A percentile compares a stretch with the other conserved stretches of the same genome.
phyloP scores from a whole-genome alignment of 2,113 vertebrate genomes.

The Myocastor coypus region DNA sequence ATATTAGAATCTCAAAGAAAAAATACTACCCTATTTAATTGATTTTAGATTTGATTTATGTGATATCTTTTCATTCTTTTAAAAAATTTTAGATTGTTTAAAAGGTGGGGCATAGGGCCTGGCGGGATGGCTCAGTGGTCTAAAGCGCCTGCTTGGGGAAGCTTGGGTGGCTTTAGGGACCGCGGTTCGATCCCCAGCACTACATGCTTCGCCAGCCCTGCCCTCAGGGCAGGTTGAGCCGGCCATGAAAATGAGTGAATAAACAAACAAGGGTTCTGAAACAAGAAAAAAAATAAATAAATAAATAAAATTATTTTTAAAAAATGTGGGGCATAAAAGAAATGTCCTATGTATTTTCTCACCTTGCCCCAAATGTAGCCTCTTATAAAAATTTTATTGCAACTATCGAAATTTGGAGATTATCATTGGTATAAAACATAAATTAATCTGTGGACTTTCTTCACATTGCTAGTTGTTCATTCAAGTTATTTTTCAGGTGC shows the following conservation, averaged over 20 bases:
- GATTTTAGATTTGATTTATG: neutral
- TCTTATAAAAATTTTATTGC: neutral
- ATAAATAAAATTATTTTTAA: too few relatives aligned
- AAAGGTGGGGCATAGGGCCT: too few relatives aligned
- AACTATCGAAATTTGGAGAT: neutral
- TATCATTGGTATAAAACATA: neutral
- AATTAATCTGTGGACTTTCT: neutral
- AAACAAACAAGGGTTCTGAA: too few relatives aligned
- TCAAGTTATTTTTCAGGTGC: neutral
- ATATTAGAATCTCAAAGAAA: neutral
- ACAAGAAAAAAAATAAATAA: too few relatives aligned
- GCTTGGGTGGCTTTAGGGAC: too few relatives aligned
- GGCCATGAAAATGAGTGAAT: too few relatives aligned
- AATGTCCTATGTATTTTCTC: neutral
- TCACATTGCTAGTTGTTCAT: neutral
- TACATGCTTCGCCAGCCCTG: too few relatives aligned
- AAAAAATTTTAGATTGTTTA: too few relatives aligned
- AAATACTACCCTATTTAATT: neutral
- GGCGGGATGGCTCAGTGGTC: too few relatives aligned
- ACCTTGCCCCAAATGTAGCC: neutral
- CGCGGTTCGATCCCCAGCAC: too few relatives aligned
- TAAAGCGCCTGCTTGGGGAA: too few relatives aligned
- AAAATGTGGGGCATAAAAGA: neutral
- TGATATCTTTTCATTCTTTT: neutral
- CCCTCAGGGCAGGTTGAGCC: too few relatives aligned